phyloP scores from a whole-genome alignment of 1,140 invertebrate species.

The Neomicropteryx cornuta region DNA sequence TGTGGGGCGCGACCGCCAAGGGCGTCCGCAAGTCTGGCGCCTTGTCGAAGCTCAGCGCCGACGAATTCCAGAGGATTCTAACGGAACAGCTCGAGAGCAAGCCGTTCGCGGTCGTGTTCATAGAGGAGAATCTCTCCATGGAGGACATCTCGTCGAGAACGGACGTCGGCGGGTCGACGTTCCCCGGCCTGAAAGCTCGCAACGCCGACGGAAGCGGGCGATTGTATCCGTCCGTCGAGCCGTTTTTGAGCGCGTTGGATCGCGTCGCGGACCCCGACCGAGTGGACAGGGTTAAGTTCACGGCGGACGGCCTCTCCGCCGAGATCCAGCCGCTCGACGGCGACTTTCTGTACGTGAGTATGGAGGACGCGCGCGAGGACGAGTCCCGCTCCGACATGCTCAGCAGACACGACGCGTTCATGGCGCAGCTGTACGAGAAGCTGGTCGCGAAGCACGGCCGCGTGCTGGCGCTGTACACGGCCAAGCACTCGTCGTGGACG shows the following conservation, averaged over 20 bases:
- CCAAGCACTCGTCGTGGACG: constrained; percentile 29
- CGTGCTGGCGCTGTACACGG: constrained; percentile 31
- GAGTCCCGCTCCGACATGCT: constrained; percentile 28
- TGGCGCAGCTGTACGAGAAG: constrained; percentile 27
- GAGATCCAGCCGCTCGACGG: constrained; percentile 23
- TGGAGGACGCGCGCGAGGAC: constrained; percentile 31
- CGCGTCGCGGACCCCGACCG: constrained; percentile 22
- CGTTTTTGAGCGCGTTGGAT: constrained; percentile 23
- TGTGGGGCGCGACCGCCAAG: constrained; percentile 27
- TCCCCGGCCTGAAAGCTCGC: constrained; percentile 24
- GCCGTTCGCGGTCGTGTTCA: constrained; percentile 26
- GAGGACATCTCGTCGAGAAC: constrained; percentile 34
- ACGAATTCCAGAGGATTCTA: constrained; percentile 22
- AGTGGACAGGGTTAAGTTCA: constrained; percentile 24
- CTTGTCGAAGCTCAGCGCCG: constrained; percentile 15
- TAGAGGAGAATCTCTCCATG: constrained; percentile 33
- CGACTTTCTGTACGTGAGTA: constrained; percentile 26
- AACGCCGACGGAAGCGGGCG: constrained; percentile 22
- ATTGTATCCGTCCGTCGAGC: constrained; percentile 21
- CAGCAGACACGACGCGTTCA: constrained; percentile 31
- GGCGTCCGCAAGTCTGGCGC: constrained; percentile 22
- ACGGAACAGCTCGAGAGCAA: constrained; percentile 20
- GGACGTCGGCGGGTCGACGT: constrained; percentile 23
- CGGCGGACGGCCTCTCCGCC: constrained; percentile 27
- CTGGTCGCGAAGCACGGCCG: constrained; percentile 21